Evolutionary conservation across 2,113 vertebrate species (phyloP).

Genomic region (Thunnus thynnus): DNA sequence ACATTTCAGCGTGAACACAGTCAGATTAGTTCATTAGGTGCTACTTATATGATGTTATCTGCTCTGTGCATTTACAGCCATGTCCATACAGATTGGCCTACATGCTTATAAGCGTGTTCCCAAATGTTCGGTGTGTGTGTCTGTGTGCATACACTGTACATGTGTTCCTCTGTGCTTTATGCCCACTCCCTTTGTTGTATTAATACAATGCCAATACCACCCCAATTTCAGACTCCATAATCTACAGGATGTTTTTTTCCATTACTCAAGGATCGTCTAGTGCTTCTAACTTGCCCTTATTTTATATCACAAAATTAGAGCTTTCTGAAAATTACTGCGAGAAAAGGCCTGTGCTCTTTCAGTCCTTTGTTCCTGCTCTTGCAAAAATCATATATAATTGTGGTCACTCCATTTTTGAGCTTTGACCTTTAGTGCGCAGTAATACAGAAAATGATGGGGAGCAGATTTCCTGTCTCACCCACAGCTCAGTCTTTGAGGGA

Average conservation of each 20-base stretch:
- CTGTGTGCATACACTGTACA: slow-evolving; percentile 4
- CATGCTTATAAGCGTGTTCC: slow-evolving; percentile 8
- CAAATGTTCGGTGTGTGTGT: slow-evolving; percentile 6
- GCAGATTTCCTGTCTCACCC: slow-evolving; percentile 76
- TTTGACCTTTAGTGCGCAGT: slow-evolving; percentile 87
- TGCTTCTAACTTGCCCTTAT: slow-evolving; percentile 79
- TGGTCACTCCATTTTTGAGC: slow-evolving; percentile 85
- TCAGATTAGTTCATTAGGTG: neutral
- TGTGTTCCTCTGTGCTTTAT: slow-evolving; percentile 8
- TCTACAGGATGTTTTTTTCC: slow-evolving; percentile 70
- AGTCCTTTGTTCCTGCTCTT: slow-evolving; percentile 81
- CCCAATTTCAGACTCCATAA: slow-evolving; percentile 68
- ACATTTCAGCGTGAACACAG: neutral
- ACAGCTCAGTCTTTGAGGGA: slow-evolving; percentile 71
- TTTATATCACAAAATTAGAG: slow-evolving; percentile 88
- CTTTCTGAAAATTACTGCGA: slow-evolving; percentile 89
- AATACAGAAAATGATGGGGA: slow-evolving; percentile 87
- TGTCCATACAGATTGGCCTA: neutral
- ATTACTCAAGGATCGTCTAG: slow-evolving; percentile 81
- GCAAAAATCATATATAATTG: slow-evolving; percentile 93
- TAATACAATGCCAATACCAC: slow-evolving; percentile 55
- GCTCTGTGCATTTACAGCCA: neutral
- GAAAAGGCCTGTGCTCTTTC: slow-evolving; percentile 88
- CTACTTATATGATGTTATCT: no score
- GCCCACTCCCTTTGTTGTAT: slow-evolving; percentile 53